Evolutionary conservation across 2,888 invertebrate genomes (phyloP).

Genomic region (Miltochrista miniata): DNA sequence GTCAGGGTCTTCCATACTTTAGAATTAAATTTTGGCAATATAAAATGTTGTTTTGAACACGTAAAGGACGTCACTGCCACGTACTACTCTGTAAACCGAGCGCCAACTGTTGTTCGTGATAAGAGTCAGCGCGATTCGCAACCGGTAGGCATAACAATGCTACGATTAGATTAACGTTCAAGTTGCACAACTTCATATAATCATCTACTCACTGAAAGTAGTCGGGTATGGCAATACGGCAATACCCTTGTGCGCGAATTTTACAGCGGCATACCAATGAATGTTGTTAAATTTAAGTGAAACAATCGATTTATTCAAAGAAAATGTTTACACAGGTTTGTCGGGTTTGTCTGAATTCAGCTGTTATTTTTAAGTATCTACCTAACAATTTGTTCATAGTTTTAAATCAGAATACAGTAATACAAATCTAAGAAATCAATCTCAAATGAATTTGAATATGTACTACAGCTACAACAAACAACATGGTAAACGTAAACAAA

Average conservation of each 20-base stretch:
- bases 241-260: conserved; percentile 41
- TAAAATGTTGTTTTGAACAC: background rate
- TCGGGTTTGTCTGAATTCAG: conserved; percentile 19
- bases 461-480: too few relatives aligned
- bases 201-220: conserved; percentile 45
- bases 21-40: background rate
- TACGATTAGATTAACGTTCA: conserved; percentile 46
- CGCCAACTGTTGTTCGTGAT: conserved; percentile 62
- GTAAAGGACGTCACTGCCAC: conserved; percentile 60
- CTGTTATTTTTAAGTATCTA: conserved; percentile 7
- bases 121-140: conserved; percentile 39
- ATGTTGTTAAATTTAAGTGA: conserved; percentile 45
- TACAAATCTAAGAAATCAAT: too few relatives aligned
- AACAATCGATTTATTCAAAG: conserved; percentile 54
- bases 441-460: too few relatives aligned
- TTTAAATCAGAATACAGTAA: too few relatives aligned
- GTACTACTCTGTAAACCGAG: conserved; percentile 58
- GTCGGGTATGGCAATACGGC: conserved; percentile 51
- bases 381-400: too few relatives aligned
- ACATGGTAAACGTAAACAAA: too few relatives aligned
- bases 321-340: conserved; percentile 59
- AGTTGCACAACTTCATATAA: conserved; percentile 31
- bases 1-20: conserved; percentile 52
- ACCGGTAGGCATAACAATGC: conserved; percentile 39
- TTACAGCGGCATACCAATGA: conserved; percentile 35